Evolutionary conservation across 1,140 invertebrate species (phyloP).

Genomic region (Drosophila jambulina): DNA sequence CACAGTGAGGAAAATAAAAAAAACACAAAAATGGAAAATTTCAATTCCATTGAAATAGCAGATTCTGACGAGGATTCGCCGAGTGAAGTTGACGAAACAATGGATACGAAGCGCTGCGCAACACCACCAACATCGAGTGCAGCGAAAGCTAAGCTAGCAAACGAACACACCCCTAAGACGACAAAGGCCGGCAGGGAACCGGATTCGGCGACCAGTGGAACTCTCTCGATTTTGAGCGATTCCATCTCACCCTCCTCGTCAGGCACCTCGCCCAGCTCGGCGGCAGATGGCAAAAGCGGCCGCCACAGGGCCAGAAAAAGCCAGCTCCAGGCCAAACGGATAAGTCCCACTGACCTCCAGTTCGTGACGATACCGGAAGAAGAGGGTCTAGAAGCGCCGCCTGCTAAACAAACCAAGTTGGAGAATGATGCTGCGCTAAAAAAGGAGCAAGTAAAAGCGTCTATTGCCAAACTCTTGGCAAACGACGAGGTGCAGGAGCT

Average conservation of each 20-base stretch:
- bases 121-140: slow-evolving; percentile 9
- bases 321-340: slow-evolving; percentile 50
- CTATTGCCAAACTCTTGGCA: slow-evolving; percentile 31
- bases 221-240: background rate
- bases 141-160: background rate
- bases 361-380: slow-evolving; percentile 45
- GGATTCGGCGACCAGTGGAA: background rate
- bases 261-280: slow-evolving; percentile 8
- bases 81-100: background rate
- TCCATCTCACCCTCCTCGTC: slow-evolving; percentile 10
- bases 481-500: slow-evolving; percentile 29
- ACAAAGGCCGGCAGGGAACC: background rate
- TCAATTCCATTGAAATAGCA: slow-evolving; percentile 60
- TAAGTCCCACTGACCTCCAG: slow-evolving; percentile 54
- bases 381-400: slow-evolving; percentile 12
- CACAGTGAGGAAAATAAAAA: background rate
- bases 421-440: slow-evolving; percentile 1
- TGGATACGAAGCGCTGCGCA: slow-evolving; percentile 2
- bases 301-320: slow-evolving; percentile 61
- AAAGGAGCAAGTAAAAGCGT: background rate
- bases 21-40: slow-evolving; percentile 10
- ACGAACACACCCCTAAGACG: slow-evolving; percentile 30
- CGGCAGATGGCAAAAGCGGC: slow-evolving; percentile 2
- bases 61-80: slow-evolving; percentile 65
- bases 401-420: background rate